phyloP scores from a whole-genome alignment of 2,113 vertebrate species.

The Dicaeum eximium region DNA sequence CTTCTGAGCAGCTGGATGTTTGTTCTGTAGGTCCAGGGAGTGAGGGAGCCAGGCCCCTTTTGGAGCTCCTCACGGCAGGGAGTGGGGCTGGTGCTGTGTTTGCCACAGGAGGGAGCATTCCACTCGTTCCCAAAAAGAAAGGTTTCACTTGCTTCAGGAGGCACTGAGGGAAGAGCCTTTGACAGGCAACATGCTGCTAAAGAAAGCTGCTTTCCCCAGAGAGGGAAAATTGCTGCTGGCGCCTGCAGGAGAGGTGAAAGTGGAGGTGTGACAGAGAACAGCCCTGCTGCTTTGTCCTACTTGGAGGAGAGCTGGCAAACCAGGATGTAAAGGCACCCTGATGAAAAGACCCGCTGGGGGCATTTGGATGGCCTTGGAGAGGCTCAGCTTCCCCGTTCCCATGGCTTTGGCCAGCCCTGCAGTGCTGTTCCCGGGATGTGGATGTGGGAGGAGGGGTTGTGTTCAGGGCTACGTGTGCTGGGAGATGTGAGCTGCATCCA shows the following conservation, averaged over 20 bases:
- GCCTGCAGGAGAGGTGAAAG: background rate
- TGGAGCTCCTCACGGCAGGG: background rate
- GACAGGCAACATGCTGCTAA: background rate
- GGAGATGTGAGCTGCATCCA: background rate
- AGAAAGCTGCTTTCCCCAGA: background rate
- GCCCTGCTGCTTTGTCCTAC: background rate
- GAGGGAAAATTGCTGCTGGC: background rate
- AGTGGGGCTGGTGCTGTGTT: rapidly evolving
- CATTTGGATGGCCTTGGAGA: background rate
- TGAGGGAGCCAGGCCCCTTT: background rate
- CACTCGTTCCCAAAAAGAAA: background rate
- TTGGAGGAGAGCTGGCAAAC: background rate
- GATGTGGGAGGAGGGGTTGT: background rate
- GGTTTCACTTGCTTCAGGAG: background rate
- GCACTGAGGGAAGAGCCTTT: background rate
- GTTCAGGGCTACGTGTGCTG: background rate
- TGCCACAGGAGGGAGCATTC: background rate
- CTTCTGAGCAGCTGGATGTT: background rate
- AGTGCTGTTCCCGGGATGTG: background rate
- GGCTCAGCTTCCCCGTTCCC: background rate
- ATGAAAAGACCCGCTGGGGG: background rate
- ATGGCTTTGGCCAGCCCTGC: background rate
- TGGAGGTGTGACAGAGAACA: background rate
- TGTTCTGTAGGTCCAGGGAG: background rate
- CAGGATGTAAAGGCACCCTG: background rate